These are phyloP conservation scores for Muscicapa adusta DNA, from an alignment of 2,113 vertebrate species.

Conservation along the genomic window DNA sequence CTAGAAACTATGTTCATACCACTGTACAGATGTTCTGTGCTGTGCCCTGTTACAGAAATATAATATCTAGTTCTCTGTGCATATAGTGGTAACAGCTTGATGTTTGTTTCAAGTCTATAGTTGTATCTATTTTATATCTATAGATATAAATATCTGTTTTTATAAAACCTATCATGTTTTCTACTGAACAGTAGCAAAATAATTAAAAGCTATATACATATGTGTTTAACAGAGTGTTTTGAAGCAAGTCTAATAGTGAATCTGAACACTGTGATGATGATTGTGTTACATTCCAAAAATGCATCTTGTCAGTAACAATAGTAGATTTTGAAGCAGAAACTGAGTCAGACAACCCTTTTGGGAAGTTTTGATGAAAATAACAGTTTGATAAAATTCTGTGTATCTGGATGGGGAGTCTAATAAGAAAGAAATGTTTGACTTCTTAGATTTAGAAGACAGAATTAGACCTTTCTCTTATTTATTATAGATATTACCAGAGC, in stretches of 20 bases:
- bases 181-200: background rate
- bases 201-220: background rate
- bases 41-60: background rate
- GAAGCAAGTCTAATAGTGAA: background rate
- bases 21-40: background rate
- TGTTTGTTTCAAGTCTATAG: background rate
- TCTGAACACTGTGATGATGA: background rate
- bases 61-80: background rate
- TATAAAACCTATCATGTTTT: background rate
- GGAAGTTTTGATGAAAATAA: background rate
- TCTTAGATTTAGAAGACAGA: background rate
- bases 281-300: background rate
- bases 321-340: background rate
- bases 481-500: background rate
- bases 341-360: background rate
- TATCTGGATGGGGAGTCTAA: background rate
- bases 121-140: background rate
- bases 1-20: background rate
- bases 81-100: background rate
- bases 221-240: background rate
- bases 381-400: background rate
- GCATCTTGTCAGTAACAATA: background rate
- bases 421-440: background rate
- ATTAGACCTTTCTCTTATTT: background rate
- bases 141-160: background rate